These are phyloP conservation scores for Chrysolina americana DNA, from an alignment of 2,888 invertebrate species.

Conservation along the genomic window DNA sequence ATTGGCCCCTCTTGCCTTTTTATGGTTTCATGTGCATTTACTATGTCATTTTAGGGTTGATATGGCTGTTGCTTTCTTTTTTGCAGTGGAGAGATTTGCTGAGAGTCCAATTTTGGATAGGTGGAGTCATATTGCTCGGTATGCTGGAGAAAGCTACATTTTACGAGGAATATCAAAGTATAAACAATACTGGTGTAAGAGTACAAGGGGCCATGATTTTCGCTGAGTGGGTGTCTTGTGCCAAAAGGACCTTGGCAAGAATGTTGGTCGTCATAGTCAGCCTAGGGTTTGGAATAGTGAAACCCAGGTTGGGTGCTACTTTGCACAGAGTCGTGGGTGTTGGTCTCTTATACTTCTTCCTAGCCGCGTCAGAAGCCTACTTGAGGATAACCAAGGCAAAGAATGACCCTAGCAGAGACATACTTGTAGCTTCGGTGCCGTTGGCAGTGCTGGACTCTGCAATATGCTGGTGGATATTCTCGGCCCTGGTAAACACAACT, in stretches of 20 bases:
- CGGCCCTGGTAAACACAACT: conserved; percentile 90
- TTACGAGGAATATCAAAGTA: conserved; percentile 88
- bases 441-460: conserved; percentile 88
- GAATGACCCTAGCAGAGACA: conserved; percentile 74
- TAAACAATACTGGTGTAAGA: conserved; percentile 78
- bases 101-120: conserved; percentile 96
- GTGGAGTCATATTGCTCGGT: conserved; percentile 89
- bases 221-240: conserved; percentile 93
- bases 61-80: conserved; percentile 88
- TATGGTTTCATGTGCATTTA: conserved; percentile 92
- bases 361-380: conserved; percentile 90
- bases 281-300: conserved; percentile 95
- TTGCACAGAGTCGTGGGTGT: conserved; percentile 90
- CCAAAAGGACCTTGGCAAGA: conserved; percentile 90
- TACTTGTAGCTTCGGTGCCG: conserved; percentile 87
- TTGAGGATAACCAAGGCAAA: conserved; percentile 80
- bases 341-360: conserved; percentile 85
- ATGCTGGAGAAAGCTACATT: conserved; percentile 92
- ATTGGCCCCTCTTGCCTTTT: conserved; percentile 91
- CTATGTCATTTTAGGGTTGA: conserved; percentile 85
- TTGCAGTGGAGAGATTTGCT: conserved; percentile 92
- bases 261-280: conserved; percentile 96
- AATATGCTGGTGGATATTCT: conserved; percentile 96
- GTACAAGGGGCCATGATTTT: conserved; percentile 83
- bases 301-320: conserved; percentile 91